Percentiles rank a stretch among this genome's conserved stretches.
phyloP scores from a whole-genome alignment of 2,888 invertebrate genomes.

The Osmoderma eremita region DNA sequence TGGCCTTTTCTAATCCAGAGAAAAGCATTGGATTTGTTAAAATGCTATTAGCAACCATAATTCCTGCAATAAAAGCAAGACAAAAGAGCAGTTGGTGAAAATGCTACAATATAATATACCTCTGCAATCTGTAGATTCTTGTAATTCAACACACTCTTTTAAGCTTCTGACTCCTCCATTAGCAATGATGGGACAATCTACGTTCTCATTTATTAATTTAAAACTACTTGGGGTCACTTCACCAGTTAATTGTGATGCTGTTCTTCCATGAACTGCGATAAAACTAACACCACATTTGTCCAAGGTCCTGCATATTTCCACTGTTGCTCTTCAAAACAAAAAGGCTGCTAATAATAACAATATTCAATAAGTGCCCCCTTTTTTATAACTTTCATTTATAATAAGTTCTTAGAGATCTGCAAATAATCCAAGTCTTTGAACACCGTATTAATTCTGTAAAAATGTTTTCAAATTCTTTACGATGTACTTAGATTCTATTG shows the following conservation, averaged over 20 bases:
- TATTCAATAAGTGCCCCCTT: too few species aligned
- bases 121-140: constrained; percentile 74
- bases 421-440: too few species aligned
- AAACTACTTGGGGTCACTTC: constrained; percentile 78
- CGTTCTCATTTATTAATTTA: constrained; percentile 73
- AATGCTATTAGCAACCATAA: constrained; percentile 94
- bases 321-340: constrained; percentile 68
- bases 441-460: too few species aligned
- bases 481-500: too few species aligned
- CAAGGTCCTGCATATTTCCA: constrained; percentile 81
- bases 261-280: constrained; percentile 91
- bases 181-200: constrained; percentile 87
- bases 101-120: constrained; percentile 64
- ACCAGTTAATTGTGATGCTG: constrained; percentile 81
- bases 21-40: constrained; percentile 92
- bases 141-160: constrained; percentile 75
- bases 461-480: too few species aligned
- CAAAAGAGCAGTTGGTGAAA: not conserved
- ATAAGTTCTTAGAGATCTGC: too few species aligned
- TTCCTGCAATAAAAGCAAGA: constrained; percentile 63
- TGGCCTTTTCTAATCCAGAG: constrained; percentile 76
- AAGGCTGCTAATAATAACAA: not conserved
- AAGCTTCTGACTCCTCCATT: constrained; percentile 89
- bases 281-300: constrained; percentile 90
- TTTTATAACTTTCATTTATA: too few species aligned